Evolutionary conservation across 2,888 invertebrate genomes (phyloP).

Genomic region (Rhagonycha lutea): DNA sequence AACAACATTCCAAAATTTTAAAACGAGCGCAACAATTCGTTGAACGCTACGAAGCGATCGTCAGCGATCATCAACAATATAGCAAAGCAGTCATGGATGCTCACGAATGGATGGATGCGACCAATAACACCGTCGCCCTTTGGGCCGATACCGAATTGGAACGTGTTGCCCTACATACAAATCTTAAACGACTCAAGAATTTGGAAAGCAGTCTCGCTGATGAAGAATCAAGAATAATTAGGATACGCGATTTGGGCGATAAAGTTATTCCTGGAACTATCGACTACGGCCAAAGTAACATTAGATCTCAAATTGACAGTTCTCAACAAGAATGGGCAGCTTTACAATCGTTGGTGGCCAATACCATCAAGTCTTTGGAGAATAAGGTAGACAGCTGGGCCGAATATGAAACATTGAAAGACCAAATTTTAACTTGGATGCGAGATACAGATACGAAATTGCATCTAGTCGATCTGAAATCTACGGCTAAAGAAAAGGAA

Average conservation of each 20-base stretch:
- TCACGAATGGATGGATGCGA: slow-evolving; percentile 86
- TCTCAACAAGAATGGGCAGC: slow-evolving; percentile 92
- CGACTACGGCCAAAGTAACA: slow-evolving; percentile 80
- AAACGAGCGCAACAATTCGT: slow-evolving; percentile 76
- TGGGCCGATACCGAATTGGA: slow-evolving; percentile 87
- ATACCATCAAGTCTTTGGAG: slow-evolving; percentile 79
- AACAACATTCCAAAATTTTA: slow-evolving; percentile 73
- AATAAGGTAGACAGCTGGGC: slow-evolving; percentile 87
- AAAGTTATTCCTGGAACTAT: slow-evolving; percentile 88
- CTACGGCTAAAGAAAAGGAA: slow-evolving; percentile 81
- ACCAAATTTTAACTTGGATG: slow-evolving; percentile 85
- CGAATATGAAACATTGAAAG: slow-evolving; percentile 86
- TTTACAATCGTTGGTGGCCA: slow-evolving; percentile 73
- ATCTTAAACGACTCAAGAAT: slow-evolving; percentile 76
- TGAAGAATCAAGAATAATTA: slow-evolving; percentile 82
- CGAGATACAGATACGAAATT: slow-evolving; percentile 85
- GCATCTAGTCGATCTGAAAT: slow-evolving; percentile 85
- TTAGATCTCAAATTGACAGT: slow-evolving; percentile 84
- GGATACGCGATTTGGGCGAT: slow-evolving; percentile 81
- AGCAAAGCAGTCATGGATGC: slow-evolving; percentile 84
- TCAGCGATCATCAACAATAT: slow-evolving; percentile 87
- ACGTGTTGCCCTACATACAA: slow-evolving; percentile 82
- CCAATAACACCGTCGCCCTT: slow-evolving; percentile 77
- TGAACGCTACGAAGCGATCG: slow-evolving; percentile 84
- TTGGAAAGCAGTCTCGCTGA: slow-evolving; percentile 79